These are phyloP conservation scores for Eulacestoma nigropectus DNA, from an alignment of 2,113 vertebrate genomes.

Conservation along the genomic window DNA sequence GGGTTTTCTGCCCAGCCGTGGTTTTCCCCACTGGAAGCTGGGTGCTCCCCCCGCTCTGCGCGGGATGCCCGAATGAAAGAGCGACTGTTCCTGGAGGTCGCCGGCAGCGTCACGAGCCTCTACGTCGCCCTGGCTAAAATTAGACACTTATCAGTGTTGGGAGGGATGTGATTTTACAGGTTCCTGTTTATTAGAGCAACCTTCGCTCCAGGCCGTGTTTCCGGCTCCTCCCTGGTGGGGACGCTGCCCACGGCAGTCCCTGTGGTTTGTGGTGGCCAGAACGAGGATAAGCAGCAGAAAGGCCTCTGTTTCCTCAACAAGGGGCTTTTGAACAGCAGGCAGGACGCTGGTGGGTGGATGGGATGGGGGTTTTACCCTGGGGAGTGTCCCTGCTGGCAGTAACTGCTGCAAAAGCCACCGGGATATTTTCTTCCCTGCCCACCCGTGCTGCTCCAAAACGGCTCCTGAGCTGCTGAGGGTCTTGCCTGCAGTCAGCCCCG, in stretches of 20 bases:
- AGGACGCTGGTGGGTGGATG: background rate
- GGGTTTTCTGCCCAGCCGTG: background rate
- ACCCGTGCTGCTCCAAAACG: accelerated
- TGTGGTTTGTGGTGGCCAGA: background rate
- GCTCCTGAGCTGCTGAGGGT: background rate
- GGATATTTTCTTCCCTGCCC: background rate
- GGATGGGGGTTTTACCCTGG: background rate
- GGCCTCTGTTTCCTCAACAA: background rate
- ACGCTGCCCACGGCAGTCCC: background rate
- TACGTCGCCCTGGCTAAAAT: slow-evolving; percentile 55
- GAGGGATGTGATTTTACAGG: slow-evolving; percentile 69
- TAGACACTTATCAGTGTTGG: slow-evolving; percentile 46
- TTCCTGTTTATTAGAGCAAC: slow-evolving; percentile 69
- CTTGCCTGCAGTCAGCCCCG: accelerated
- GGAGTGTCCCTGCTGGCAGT: accelerated
- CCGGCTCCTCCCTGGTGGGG: background rate
- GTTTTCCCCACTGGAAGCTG: background rate
- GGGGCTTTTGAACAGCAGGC: background rate
- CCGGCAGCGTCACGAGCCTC: background rate
- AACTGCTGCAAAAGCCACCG: accelerated
- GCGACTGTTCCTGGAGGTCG: slow-evolving; percentile 44
- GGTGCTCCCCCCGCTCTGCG: background rate
- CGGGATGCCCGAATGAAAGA: slow-evolving; percentile 18
- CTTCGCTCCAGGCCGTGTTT: background rate
- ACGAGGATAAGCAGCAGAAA: background rate